Evolutionary conservation across 64 coral and sea anemone species (phyloP).

Genomic region (Dendrophyllia cribrosa): DNA sequence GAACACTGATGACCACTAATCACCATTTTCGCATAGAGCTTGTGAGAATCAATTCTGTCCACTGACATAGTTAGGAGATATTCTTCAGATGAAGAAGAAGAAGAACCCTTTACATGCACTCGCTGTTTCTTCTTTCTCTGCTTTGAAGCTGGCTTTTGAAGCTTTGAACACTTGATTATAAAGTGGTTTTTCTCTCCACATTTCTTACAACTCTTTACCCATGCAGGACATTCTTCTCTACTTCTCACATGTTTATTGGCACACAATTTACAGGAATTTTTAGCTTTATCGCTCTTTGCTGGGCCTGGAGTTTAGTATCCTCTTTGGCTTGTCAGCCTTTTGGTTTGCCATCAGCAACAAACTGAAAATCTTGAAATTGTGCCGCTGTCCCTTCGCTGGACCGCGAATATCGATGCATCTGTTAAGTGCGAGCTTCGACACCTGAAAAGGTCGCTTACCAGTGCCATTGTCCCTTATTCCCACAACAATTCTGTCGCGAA

Average conservation of each 20-base stretch:
- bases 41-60: not conserved
- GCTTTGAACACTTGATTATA: not conserved
- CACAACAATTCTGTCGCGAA: conserved; percentile 53
- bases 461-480: conserved; percentile 51
- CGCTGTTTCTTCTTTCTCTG: not conserved
- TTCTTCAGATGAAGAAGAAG: not conserved
- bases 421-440: conserved; percentile 18
- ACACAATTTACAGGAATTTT: conserved; percentile 54
- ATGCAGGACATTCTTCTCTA: conserved; percentile 23
- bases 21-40: not conserved
- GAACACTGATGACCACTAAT: not conserved
- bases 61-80: not conserved
- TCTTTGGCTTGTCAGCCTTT: not conserved
- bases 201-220: conserved; percentile 16
- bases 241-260: conserved; percentile 12
- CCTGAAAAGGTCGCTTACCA: conserved; percentile 9
- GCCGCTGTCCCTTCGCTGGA: not conserved
- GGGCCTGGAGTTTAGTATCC: not conserved
- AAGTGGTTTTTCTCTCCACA: conserved; percentile 31
- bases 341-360: not conserved
- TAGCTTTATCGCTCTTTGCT: not conserved
- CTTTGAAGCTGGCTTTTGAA: not conserved
- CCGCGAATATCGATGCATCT: conserved; percentile 22
- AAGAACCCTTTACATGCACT: too few species aligned
- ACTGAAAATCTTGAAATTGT: not conserved